Evolutionary conservation across 1,140 invertebrate genomes (phyloP), one percentile per base, ranked within the genome.

Genomic region (Coelopa frigida): DNA sequence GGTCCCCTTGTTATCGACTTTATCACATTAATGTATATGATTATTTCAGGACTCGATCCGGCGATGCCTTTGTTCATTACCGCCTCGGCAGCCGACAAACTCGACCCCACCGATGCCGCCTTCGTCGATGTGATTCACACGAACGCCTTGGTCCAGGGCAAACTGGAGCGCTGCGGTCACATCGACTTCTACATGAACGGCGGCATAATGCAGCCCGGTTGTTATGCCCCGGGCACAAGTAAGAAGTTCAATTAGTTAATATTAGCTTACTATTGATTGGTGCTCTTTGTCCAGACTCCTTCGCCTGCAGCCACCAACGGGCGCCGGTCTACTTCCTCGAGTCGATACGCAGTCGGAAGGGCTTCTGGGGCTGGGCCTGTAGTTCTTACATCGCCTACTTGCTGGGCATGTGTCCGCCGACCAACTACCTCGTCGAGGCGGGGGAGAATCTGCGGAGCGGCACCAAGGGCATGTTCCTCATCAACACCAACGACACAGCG

Each of bases 91-190:
- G 63, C 80, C 51, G 72, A 72, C 12, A 82, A 85, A 50, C 64
- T 90, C 8, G 85, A 88, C 59, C 61, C 77, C 2, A 67, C 62
- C 4, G 85, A 89, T 55, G 84, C 81, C 0, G 48, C 69, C 0
- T 85, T 85, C 55, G 84, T 87, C 5, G 84, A 87, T 58, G 77
- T 85, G 0, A 77, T 85, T 33, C 85, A 89, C 46, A 85, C 85
- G 0, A 85, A 87, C 60, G 81, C 73, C 7, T 78, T 81, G 35
- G 65, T 80, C 0, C 78, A 83, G 56, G 81, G 81, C 0, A 76
- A 79, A 49, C 31, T 80, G 12, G 78, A 80, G 41, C 55, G 72
- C n/a, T 74, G 73, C 45, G 83, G 83, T 0, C 80, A 84, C 53
- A 73, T 82, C 0, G 84, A 87, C 52, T 86, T 85, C 52, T 87